Evolutionary conservation across 2,888 invertebrate species (phyloP).

Genomic region (Phortica okadai): DNA sequence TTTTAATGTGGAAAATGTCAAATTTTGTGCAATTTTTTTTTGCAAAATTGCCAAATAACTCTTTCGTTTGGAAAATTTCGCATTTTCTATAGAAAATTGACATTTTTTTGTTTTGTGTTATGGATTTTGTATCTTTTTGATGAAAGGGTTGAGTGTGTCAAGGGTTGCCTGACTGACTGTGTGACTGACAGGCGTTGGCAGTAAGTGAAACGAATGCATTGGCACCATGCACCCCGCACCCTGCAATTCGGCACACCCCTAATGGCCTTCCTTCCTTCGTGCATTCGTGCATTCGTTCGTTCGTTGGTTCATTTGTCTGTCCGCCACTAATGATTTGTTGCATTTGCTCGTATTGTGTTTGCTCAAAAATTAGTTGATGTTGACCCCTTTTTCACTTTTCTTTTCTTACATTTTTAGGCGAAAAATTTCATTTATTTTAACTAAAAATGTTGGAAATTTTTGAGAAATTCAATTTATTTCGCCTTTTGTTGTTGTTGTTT

Average conservation of each 20-base stretch:
- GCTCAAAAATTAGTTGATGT: conserved; percentile 11
- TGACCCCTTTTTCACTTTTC: conserved; percentile 27
- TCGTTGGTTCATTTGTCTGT: conserved; percentile 27
- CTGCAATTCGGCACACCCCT: neutral
- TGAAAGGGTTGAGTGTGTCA: conserved; percentile 53
- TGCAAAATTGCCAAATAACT: conserved; percentile 54
- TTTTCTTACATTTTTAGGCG: conserved; percentile 50
- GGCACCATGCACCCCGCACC: too few species aligned
- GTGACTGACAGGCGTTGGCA: too few species aligned
- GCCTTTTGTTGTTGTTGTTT: neutral
- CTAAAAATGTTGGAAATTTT: conserved; percentile 61
- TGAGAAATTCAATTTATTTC: conserved; percentile 44
- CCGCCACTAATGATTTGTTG: conserved; percentile 41
- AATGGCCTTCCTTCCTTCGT: neutral
- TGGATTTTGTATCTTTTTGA: conserved; percentile 37
- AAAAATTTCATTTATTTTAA: conserved; percentile 64
- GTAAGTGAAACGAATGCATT: too few species aligned
- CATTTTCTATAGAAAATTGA: conserved; percentile 61
- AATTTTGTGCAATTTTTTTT: conserved; percentile 39
- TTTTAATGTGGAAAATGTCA: conserved; percentile 61
- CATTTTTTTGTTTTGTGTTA: conserved; percentile 36
- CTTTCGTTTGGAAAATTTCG: conserved; percentile 62
- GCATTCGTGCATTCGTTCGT: neutral
- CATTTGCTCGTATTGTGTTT: conserved; percentile 34
- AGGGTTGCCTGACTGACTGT: neutral